Evolutionary conservation across 2,888 invertebrate genomes (phyloP), one percentile per base, ranked within the genome.

Genomic region (Cecidostiba fungosa): DNA sequence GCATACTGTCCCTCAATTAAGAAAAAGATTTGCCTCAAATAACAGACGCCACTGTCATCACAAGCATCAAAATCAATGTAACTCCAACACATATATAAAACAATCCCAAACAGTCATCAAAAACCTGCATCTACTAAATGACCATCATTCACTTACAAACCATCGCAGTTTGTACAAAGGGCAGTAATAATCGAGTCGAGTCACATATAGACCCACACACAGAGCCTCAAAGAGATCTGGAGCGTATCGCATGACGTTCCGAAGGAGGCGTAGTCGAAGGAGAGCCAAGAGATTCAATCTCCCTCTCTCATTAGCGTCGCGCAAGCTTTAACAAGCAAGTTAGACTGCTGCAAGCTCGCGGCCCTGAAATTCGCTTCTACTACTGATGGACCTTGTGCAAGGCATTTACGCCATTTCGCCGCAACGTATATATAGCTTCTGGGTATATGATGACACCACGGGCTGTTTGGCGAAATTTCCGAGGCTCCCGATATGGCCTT

Each of bases 221-320:
- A 23, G n/a, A 26, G 23, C 8, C 23, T 59, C 59, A 59, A 59
- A 59, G 59, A 23, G 59, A 59, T n/a, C 23, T 23, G 2, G 23
- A 8, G 54, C 12, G 54, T n/a, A 50, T 50, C 50, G 16, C 19
- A 54, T n/a, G 54, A 54, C 19, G n/a, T 6, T 19, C n/a, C 54
- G 6, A n/a, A 54, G 54, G n/a, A 6, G 6, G n/a, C 54, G n/a
- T 19, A 54, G 16, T 14, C 66, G 66, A 16, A 29, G 29, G 66
- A 26, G 70, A 43, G 47, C n/a, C n/a, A 5, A 23, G 73, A 73
- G 73, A 73, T 73, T 73, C 43, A 73, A 73, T 73, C n/a, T 73
- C 16, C 14, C 39, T 43, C 26, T 66, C 73, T 73, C 47, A 47
- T 73, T 73, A 73, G 16, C 47, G 73, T 47, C 43, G 23, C n/a